Conservation (phyloP, 2,797 vertebrate genomes). For the Acestrorhynchus altus region DNA sequence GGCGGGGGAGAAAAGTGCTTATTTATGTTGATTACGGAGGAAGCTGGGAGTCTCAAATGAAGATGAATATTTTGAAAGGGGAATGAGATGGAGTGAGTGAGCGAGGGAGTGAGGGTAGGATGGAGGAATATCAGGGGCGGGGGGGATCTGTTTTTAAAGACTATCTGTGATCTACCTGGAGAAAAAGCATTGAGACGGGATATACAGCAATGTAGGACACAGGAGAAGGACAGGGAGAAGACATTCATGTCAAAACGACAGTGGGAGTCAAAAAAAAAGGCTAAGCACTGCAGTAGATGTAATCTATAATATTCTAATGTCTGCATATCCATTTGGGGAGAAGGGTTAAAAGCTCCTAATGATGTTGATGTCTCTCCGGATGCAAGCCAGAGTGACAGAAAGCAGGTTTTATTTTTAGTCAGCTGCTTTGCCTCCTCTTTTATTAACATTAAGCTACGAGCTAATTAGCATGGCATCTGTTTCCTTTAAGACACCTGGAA, state of each 20-base stretch:
- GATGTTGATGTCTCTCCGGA: slow-evolving; percentile 11
- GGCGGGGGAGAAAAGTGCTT: slow-evolving; percentile 67
- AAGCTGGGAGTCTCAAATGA: slow-evolving; percentile 63
- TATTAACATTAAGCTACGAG: background rate
- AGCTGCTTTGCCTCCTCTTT: slow-evolving; percentile 4
- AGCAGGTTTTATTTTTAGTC: slow-evolving; percentile 12
- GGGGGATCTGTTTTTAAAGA: slow-evolving; percentile 18
- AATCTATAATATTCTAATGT: slow-evolving; percentile 11
- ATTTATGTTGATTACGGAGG: slow-evolving; percentile 70
- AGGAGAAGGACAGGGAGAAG: slow-evolving; percentile 15
- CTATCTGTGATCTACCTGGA: slow-evolving; percentile 17
- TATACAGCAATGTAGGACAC: slow-evolving; percentile 10
- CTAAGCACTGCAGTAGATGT: slow-evolving; percentile 16
- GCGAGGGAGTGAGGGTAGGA: background rate
- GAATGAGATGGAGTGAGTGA: slow-evolving; percentile 33
- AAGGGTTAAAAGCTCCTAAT: slow-evolving; percentile 30
- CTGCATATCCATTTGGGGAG: slow-evolving; percentile 1
- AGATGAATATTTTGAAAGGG: slow-evolving; percentile 50
- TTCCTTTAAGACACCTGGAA: slow-evolving; percentile 17
- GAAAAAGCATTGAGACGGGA: slow-evolving; percentile 31
- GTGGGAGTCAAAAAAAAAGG: slow-evolving; percentile 13
- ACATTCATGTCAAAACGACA: slow-evolving; percentile 43
- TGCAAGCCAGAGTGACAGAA: background rate
- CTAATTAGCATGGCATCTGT: slow-evolving; percentile 18
- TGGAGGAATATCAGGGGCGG: background rate